phyloP scores from a whole-genome alignment of 2,888 invertebrate species.

The Oxystoma pomonae region DNA sequence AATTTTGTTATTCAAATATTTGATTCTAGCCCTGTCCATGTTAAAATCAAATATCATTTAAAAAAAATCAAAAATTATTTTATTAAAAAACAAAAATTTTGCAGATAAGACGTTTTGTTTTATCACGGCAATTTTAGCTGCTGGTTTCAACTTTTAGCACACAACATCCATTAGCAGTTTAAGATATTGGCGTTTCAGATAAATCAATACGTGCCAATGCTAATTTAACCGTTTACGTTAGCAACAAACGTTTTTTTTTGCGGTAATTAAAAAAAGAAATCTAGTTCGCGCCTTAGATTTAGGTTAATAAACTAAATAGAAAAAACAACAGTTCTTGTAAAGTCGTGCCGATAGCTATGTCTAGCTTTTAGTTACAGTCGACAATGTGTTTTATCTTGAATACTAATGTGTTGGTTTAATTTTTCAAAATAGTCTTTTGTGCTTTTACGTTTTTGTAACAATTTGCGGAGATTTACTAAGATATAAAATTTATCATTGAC shows the following conservation, averaged over 20 bases:
- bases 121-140: too few relatives aligned
- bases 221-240: constrained; percentile 18
- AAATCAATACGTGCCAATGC: constrained; percentile 12
- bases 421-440: too few relatives aligned
- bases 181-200: neutral
- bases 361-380: neutral
- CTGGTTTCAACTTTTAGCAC: neutral
- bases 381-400: neutral
- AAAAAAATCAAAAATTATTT: too few relatives aligned
- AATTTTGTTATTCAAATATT: too few relatives aligned
- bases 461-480: too few relatives aligned
- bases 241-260: constrained; percentile 11
- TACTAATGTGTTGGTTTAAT: too few relatives aligned
- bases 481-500: too few relatives aligned
- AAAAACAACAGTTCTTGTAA: neutral
- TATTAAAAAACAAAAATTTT: too few relatives aligned
- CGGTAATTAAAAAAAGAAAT: constrained; percentile 19
- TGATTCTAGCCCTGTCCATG: too few relatives aligned
- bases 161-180: neutral
- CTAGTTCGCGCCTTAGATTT: constrained; percentile 14
- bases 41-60: too few relatives aligned
- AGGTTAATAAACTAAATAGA: neutral
- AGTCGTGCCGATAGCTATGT: constrained; percentile 11
- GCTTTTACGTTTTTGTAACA: too few relatives aligned
- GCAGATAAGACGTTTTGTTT: too few relatives aligned